Evolutionary conservation across 2,888 invertebrate genomes (phyloP), one percentile per base, ranked within the genome.

Genomic region (Cheiracanthium punctorium): DNA sequence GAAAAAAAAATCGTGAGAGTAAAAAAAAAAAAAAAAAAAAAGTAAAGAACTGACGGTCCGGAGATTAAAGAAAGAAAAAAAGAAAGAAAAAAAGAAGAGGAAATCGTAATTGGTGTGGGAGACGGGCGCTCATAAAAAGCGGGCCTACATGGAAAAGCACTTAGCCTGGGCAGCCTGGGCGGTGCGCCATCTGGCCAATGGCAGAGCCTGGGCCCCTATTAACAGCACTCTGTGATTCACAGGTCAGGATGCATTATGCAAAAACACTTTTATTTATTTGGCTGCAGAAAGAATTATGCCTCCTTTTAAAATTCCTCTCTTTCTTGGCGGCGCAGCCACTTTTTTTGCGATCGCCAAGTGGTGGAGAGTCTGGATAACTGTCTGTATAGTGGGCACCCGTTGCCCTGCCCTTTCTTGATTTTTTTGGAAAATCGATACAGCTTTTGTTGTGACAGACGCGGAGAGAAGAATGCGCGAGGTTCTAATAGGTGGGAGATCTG

Each of bases 181-280:
- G 84, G 84, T 79, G 58, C 84, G 73, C 64, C 74, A 85, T 79
- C 84, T 85, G 79, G 84, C 84, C 84, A 85, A 85, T 85, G 29
- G 84, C 79, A 41, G 77, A 37, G 30, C 24, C 70, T 43, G 52
- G 64, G 43, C 64, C 72, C 77, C 65, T 71, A 77, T 77, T 71
- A 84, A 77, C 72, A 67, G 82, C 82, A 77, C 72, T 71, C 52
- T 72, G 37, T 65, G 72, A 65, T 72, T 77, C 82, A 77, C 58
- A 74, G 84, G 84, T 85, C 84, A 85, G 74, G 52, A 73, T 58
- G 52, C 74, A 79, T 85, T 79, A 85, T 85, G 84, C 84, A 85
- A 74, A 74, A 79, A 84, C 73, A 24, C 33, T 85, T 85, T n/a
- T 85, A 85, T 85, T 85, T 85, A 85, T 85, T 85, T 85, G 73